Percentiles rank a stretch among this genome's conserved stretches.
Evolutionary conservation across 1,140 invertebrate genomes (phyloP).

Genomic region (Neoseiulus cucumeris): DNA sequence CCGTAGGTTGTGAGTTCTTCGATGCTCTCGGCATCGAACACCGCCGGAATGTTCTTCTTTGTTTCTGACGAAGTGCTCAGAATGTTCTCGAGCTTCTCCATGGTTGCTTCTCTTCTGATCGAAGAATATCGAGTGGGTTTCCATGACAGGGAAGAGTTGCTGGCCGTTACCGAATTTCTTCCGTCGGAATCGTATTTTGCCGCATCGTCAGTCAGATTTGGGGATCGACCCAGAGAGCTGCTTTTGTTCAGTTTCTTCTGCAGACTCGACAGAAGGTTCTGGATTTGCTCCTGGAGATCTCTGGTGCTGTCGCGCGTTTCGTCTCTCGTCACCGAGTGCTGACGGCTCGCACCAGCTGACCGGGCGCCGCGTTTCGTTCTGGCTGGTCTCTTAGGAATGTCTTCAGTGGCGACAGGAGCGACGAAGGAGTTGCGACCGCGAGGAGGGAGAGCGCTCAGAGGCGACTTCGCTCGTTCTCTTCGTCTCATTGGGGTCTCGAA

Average conservation of each 20-base stretch:
- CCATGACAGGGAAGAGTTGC: neutral
- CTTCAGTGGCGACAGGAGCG: neutral
- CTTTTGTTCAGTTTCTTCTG: slow-evolving; percentile 6
- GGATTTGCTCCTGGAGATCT: slow-evolving; percentile 7
- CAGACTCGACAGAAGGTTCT: neutral
- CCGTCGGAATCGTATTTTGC: neutral
- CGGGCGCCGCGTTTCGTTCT: neutral
- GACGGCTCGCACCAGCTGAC: neutral
- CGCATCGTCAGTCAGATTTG: neutral
- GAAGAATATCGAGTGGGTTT: neutral
- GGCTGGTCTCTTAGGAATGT: neutral
- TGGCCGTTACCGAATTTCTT: neutral
- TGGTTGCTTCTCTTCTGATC: neutral
- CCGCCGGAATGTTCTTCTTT: neutral
- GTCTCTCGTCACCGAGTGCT: neutral
- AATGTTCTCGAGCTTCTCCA: slow-evolving; percentile 4
- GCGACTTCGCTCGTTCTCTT: too few relatives aligned
- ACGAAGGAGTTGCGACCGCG: neutral
- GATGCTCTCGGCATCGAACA: slow-evolving; percentile 2
- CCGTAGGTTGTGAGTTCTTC: neutral
- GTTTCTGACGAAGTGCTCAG: neutral
- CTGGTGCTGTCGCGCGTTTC: neutral
- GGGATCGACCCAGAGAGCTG: neutral
- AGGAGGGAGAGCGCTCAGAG: neutral
- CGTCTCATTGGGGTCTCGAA: too few relatives aligned